phyloP scores from a whole-genome alignment of 23 tunicate species.

The Corella eumyota region DNA sequence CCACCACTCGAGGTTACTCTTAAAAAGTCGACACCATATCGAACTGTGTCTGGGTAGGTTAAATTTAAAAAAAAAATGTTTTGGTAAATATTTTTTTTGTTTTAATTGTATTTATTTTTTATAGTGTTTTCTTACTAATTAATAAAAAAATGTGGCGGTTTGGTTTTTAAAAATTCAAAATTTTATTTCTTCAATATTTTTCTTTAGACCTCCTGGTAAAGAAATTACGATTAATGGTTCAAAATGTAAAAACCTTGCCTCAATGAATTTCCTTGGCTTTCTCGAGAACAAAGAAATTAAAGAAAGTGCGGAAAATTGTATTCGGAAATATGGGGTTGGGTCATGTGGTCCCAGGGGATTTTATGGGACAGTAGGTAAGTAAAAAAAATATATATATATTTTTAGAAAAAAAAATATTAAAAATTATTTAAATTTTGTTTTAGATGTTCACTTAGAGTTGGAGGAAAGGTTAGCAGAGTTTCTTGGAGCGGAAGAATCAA shows the following conservation, averaged over 20 bases:
- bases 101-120: conserved; percentile 6
- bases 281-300: conserved; percentile 20
- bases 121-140: background rate
- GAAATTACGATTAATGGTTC: conserved; percentile 26
- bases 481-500: conserved; percentile 76
- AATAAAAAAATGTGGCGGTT: background rate
- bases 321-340: conserved; percentile 92
- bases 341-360: conserved; percentile 99
- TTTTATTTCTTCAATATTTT: background rate
- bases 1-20: conserved; percentile 50
- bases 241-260: conserved; percentile 48
- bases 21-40: conserved; percentile 15
- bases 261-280: conserved; percentile 51
- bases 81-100: background rate
- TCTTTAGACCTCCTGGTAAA: conserved; percentile 45
- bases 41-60: conserved; percentile 52
- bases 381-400: too few species aligned
- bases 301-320: conserved; percentile 34
- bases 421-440: background rate
- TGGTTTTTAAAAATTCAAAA: background rate
- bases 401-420: background rate
- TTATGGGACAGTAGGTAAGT: conserved; percentile 87
- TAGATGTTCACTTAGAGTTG: conserved; percentile 90
- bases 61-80: background rate
- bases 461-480: conserved; percentile 80